Evolutionary conservation across 2,888 invertebrate genomes (phyloP).

Genomic region (Hemistola chrysoprasaria): DNA sequence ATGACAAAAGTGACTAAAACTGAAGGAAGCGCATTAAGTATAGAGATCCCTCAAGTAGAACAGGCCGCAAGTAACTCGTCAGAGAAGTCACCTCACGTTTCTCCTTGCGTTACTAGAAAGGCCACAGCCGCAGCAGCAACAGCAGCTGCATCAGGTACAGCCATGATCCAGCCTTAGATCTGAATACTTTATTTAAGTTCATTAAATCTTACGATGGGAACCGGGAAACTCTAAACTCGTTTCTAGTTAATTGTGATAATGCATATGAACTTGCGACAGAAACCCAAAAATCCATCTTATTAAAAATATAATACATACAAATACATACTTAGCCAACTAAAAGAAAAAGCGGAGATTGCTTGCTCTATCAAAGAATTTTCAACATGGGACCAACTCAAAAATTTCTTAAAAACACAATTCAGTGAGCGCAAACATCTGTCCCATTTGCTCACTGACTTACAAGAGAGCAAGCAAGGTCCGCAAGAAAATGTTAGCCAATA

Average conservation of each 20-base stretch:
- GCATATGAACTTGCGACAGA: conserved; percentile 25
- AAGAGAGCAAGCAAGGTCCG: conserved; percentile 26
- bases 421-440: conserved; percentile 31
- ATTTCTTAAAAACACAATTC: conserved; percentile 32
- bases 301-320: too few relatives aligned
- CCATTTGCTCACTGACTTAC: conserved; percentile 30
- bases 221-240: conserved; percentile 28
- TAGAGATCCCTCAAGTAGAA: too few relatives aligned
- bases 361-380: conserved; percentile 35
- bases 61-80: too few relatives aligned
- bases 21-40: too few relatives aligned
- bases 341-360: conserved; percentile 31
- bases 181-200: conserved; percentile 19
- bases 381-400: conserved; percentile 29
- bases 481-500: conserved; percentile 30
- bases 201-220: conserved; percentile 27
- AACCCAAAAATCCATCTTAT: conserved; percentile 21
- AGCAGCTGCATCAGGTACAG: too few relatives aligned
- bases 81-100: too few relatives aligned
- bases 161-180: too few relatives aligned
- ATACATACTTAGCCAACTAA: conserved; percentile 30
- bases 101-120: too few relatives aligned
- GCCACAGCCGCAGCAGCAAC: too few relatives aligned
- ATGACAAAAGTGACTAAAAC: too few relatives aligned
- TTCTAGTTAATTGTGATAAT: conserved; percentile 31